phyloP scores from a whole-genome alignment of 2,113 vertebrate genomes.

The Pelecanoides urinatrix region DNA sequence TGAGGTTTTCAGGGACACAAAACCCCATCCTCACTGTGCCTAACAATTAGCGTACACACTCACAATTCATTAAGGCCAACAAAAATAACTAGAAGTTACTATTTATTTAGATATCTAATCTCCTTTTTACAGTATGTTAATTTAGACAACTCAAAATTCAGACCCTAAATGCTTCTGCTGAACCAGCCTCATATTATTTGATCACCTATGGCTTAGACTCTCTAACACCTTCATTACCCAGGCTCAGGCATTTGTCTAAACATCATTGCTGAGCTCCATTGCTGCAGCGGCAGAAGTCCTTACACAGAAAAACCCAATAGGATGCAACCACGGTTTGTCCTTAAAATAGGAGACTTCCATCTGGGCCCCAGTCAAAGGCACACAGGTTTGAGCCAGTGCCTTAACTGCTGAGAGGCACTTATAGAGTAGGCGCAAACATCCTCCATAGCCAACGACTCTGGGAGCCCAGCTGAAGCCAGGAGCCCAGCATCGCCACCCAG shows the following conservation, averaged over 20 bases:
- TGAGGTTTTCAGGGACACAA: background rate
- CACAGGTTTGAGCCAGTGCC: background rate
- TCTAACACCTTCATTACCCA: background rate
- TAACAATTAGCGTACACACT: background rate
- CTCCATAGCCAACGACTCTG: rapidly evolving
- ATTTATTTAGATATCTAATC: background rate
- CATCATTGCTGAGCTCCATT: background rate
- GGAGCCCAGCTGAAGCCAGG: background rate
- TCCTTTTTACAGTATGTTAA: background rate
- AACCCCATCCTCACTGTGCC: background rate
- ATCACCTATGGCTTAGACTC: background rate
- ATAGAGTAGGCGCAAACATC: background rate
- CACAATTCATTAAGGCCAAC: background rate
- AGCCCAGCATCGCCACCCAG: background rate
- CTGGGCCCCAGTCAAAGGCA: background rate
- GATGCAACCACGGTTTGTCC: background rate
- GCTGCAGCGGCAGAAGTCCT: background rate
- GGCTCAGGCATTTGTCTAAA: background rate
- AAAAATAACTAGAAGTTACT: background rate
- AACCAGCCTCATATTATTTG: background rate
- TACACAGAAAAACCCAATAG: background rate
- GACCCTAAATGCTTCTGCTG: background rate
- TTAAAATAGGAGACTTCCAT: background rate
- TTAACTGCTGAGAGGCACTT: background rate
- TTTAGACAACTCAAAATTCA: background rate